Base-by-base conservation (phyloP, 2,113 vertebrate genomes). In the Oenanthe oenanthe region DNA sequence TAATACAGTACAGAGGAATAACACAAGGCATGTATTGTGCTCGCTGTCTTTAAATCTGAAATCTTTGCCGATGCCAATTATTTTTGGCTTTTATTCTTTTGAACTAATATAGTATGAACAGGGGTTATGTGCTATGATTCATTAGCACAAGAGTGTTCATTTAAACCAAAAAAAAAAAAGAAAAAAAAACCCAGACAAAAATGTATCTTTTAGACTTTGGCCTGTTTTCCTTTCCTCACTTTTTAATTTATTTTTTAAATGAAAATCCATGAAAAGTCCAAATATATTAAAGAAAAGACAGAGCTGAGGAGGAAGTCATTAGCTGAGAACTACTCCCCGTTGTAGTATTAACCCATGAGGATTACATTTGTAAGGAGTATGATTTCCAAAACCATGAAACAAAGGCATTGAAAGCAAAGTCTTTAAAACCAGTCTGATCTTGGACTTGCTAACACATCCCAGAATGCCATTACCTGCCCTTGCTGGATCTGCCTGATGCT, bases 11-110 rank as follows among this genome's bases (percentile, higher is more conserved):
- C 61, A 77, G 92, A 71, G 90, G 79, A 66, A 40, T 84, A 96
- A 48, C 68, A 96, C 93, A 96, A 92, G 85, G 90, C 95, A 65
- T 95, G 57, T 67, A 93, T 95, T 96, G 92, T 94, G 57, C 53
- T 85, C 78, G 21, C n/a, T 84, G 75, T 92, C 79, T 95, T 90
- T 36, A 89, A 96, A 95, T 70, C 88, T 45, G 61, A 94, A 96
- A 71, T 94, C 81, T 70, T 88, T 71, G 53, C 77, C 0, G 17
- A 63, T 88, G 85, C 88, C 68, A 90, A 96, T 96, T 96, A 94
- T 96, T 96, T 94, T 92, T 95, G 95, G 89, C 90, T 96, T 96
- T 96, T 95, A 90, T 94, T 97, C 82, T 96, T 93, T 93, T 92
- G 67, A 92, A 80, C 88, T 88, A 86, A 81, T 88, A 83, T n/a